Conservation (phyloP, 2,113 vertebrate species). For the Lota lota region DNA sequence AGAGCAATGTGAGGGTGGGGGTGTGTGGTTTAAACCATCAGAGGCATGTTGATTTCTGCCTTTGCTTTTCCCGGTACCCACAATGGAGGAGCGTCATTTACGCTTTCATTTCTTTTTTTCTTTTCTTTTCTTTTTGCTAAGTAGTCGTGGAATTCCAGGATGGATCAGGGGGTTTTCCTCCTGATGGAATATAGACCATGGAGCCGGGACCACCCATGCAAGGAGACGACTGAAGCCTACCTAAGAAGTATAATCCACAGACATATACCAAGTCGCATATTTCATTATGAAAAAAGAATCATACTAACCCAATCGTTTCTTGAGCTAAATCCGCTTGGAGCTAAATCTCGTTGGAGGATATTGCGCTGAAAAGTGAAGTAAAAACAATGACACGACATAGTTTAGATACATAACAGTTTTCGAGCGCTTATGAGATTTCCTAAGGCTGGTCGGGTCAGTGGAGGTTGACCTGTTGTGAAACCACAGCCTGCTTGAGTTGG, state of each 20-base stretch:
- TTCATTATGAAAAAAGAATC: slow-evolving; percentile 9
- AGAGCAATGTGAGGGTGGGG: background rate
- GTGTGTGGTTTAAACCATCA: background rate
- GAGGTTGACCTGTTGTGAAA: slow-evolving; percentile 20
- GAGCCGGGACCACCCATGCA: slow-evolving; percentile 31
- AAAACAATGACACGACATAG: slow-evolving; percentile 23
- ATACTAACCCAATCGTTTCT: background rate
- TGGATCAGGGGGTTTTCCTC: slow-evolving; percentile 23
- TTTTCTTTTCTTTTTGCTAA: slow-evolving; percentile 13
- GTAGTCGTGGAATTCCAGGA: slow-evolving; percentile 26
- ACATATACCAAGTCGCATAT: slow-evolving; percentile 27
- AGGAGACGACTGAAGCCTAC: slow-evolving; percentile 23
- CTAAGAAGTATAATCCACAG: slow-evolving; percentile 14
- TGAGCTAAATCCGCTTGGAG: slow-evolving; percentile 11
- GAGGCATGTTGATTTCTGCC: slow-evolving; percentile 8
- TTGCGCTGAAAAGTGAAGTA: slow-evolving; percentile 8
- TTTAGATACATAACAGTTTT: slow-evolving; percentile 20
- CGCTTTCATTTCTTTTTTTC: slow-evolving; percentile 26
- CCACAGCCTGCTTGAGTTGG: slow-evolving; percentile 10
- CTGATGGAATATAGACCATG: slow-evolving; percentile 28
- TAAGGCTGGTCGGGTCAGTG: slow-evolving; percentile 24
- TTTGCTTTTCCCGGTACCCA: slow-evolving; percentile 39
- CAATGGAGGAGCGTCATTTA: slow-evolving; percentile 8
- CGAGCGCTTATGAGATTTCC: slow-evolving; percentile 22
- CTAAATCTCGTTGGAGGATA: background rate